These are phyloP conservation scores for Hyposoter didymator DNA, from an alignment of 2,888 invertebrate species.

Conservation along the genomic window DNA sequence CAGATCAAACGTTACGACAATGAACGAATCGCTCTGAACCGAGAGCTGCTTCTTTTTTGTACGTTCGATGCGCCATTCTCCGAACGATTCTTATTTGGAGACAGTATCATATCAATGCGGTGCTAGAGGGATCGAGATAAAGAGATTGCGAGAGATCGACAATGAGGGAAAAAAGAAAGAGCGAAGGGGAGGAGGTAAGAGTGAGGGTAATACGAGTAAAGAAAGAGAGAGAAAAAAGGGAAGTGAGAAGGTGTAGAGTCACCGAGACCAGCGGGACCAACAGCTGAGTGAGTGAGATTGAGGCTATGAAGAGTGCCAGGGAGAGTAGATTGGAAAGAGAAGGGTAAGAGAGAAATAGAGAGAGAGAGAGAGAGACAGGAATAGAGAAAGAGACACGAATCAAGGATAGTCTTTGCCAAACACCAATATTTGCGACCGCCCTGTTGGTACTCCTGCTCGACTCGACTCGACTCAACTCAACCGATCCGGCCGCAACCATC, in stretches of 20 bases:
- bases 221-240: constrained; percentile 52
- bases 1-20: not conserved
- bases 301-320: constrained; percentile 67
- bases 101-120: constrained; percentile 46
- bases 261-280: constrained; percentile 58
- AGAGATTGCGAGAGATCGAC: constrained; percentile 31
- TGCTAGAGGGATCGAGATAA: constrained; percentile 57
- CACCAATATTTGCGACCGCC: constrained; percentile 84
- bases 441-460: constrained; percentile 83
- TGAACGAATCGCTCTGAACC: not conserved
- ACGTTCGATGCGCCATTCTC: constrained; percentile 28
- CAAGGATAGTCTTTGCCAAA: constrained; percentile 84
- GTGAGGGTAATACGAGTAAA: constrained; percentile 51
- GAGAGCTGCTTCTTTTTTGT: constrained; percentile 1
- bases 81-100: constrained; percentile 7
- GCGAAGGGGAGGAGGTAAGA: constrained; percentile 32
- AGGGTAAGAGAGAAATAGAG: constrained; percentile 70
- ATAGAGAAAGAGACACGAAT: constrained; percentile 82
- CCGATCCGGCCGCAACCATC: constrained; percentile 81
- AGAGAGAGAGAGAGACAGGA: constrained; percentile 71
- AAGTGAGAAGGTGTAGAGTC: constrained; percentile 61
- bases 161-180: constrained; percentile 34
- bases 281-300: constrained; percentile 64
- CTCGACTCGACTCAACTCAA: constrained; percentile 81
- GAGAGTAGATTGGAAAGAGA: constrained; percentile 66